A percentile compares a stretch with the other conserved stretches of the same genome.
phyloP scores from a whole-genome alignment of 2,113 vertebrate species.

The Brachypodius melanocephalos region DNA sequence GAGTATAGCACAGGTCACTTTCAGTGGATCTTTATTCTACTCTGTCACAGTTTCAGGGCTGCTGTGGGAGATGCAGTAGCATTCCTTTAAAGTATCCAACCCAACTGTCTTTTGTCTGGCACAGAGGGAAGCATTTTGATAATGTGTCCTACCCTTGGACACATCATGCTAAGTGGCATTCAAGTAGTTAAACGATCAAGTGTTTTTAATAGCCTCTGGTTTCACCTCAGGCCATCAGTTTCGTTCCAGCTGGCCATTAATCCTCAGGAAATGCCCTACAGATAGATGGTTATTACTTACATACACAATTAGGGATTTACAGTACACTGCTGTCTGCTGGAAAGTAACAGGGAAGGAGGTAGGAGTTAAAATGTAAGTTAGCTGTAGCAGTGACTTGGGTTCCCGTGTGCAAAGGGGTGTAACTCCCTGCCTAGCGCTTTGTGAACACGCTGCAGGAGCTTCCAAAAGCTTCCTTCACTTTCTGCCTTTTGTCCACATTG shows the following conservation, averaged over 20 bases:
- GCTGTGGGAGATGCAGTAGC: background rate
- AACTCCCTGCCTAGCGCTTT: background rate
- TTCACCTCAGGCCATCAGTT: background rate
- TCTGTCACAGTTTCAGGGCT: background rate
- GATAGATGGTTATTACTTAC: background rate
- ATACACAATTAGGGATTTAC: background rate
- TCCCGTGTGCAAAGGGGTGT: background rate
- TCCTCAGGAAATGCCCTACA: background rate
- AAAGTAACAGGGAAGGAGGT: background rate
- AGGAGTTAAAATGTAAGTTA: background rate
- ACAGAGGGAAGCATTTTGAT: background rate
- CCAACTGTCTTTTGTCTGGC: background rate
- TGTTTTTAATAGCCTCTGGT: background rate
- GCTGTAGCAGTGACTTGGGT: background rate
- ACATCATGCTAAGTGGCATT: background rate
- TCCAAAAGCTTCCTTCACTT: background rate
- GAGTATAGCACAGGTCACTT: background rate
- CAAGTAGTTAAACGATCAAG: slow-evolving; percentile 26
- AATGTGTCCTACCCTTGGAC: background rate
- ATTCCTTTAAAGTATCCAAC: background rate
- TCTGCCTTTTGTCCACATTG: background rate
- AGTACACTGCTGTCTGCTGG: background rate
- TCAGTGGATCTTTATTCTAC: background rate
- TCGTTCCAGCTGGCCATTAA: background rate
- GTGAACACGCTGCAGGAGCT: background rate